Evolutionary conservation across 2,888 invertebrate species (phyloP).

Genomic region (Proisotoma minuta): DNA sequence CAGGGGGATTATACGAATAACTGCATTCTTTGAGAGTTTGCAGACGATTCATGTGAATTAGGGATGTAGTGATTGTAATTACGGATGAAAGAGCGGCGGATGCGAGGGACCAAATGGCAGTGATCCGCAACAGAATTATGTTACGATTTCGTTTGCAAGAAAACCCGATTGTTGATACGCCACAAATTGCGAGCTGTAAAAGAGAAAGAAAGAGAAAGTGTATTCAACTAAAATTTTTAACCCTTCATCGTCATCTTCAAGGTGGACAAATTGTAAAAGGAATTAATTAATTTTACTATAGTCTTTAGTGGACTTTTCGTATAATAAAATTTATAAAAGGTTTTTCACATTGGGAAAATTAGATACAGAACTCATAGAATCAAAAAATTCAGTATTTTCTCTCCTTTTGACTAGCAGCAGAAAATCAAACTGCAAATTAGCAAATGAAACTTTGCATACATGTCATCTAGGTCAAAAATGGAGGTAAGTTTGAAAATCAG

Average conservation of each 20-base stretch:
- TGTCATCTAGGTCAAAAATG: too few species aligned
- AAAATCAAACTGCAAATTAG: too few species aligned
- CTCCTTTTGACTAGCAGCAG: too few species aligned
- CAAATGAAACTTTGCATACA: too few species aligned
- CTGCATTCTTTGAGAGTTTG: conserved; percentile 82
- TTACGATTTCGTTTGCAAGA: conserved; percentile 19
- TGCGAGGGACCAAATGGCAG: conserved; percentile 78
- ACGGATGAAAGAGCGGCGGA: conserved; percentile 82
- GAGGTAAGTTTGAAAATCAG: too few species aligned
- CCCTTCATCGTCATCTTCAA: conserved; percentile 2
- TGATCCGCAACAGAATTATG: conserved; percentile 77
- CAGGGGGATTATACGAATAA: conserved; percentile 59
- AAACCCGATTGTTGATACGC: conserved; percentile 21
- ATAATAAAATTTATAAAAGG: too few species aligned
- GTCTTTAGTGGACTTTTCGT: too few species aligned
- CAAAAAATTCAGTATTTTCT: too few species aligned
- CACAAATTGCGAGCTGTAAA: conserved; percentile 44
- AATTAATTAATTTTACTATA: background rate
- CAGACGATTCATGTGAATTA: conserved; percentile 80
- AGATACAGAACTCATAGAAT: too few species aligned
- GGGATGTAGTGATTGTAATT: conserved; percentile 83
- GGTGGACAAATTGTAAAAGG: background rate
- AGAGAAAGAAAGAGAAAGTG: too few species aligned
- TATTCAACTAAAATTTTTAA: background rate
- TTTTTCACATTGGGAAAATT: too few species aligned